Percentiles rank a stretch among this genome's conserved stretches.
Evolutionary conservation across 2,113 vertebrate genomes (phyloP).

Genomic region (Cinclus cinclus): DNA sequence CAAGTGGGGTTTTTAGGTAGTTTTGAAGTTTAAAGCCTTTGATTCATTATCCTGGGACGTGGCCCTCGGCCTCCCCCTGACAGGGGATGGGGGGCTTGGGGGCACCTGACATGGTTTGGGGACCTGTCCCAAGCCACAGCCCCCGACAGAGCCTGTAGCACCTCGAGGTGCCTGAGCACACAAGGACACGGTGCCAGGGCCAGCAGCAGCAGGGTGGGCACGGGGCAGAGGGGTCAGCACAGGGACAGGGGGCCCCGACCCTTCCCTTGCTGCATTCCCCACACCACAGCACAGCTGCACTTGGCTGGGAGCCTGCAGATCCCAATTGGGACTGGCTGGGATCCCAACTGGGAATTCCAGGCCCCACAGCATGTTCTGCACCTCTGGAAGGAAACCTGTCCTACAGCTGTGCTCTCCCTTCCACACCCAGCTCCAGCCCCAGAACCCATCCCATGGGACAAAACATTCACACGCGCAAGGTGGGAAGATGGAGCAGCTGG

Average conservation of each 20-base stretch:
- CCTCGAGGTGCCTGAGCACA: not conserved
- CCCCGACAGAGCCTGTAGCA: not conserved
- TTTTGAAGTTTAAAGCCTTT: conserved; percentile 26
- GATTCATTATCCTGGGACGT: not conserved
- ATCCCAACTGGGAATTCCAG: too few species aligned
- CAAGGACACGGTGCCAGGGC: fast-evolving
- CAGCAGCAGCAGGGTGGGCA: fast-evolving
- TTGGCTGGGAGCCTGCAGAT: not conserved
- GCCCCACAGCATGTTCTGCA: not conserved
- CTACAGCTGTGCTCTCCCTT: not conserved
- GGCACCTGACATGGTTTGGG: not conserved
- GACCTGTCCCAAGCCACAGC: fast-evolving
- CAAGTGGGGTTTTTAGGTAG: not conserved
- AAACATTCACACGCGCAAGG: not conserved
- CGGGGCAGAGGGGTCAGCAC: not conserved
- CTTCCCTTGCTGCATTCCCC: fast-evolving
- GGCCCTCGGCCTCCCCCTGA: not conserved
- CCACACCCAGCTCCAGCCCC: not conserved
- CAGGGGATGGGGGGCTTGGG: not conserved
- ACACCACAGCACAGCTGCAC: not conserved
- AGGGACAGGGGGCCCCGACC: not conserved
- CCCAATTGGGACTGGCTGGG: not conserved
- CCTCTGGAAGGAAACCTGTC: not conserved
- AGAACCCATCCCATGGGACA: not conserved
- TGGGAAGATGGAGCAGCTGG: not conserved